These are phyloP conservation scores for Dendrolimus punctatus DNA, from an alignment of 1,140 invertebrate genomes.

Conservation along the genomic window DNA sequence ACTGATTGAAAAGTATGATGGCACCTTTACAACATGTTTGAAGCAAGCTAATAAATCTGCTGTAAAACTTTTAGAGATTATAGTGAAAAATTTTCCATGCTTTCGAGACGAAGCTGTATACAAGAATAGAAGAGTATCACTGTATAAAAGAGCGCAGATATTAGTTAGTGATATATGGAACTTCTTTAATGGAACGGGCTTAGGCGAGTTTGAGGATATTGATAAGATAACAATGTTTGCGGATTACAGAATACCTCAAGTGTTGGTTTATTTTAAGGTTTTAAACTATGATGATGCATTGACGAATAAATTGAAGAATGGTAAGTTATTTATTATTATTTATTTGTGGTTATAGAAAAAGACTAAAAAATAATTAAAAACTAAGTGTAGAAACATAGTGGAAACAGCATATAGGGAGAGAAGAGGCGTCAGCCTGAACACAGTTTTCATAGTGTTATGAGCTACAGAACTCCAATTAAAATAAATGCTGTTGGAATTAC, in stretches of 20 bases:
- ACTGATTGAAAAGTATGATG: constrained; percentile 85
- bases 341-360: neutral
- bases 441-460: no score
- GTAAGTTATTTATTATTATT: constrained; percentile 65
- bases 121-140: constrained; percentile 79
- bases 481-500: no score
- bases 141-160: constrained; percentile 97
- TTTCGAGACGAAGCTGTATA: constrained; percentile 87
- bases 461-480: no score
- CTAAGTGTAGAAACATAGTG: no score
- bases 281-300: constrained; percentile 85
- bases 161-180: constrained; percentile 94
- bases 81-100: constrained; percentile 89
- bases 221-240: constrained; percentile 96
- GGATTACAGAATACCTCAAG: constrained; percentile 96
- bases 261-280: constrained; percentile 87
- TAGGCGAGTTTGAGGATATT: constrained; percentile 90
- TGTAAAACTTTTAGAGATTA: constrained; percentile 79
- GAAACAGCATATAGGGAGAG: no score
- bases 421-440: no score
- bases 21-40: constrained; percentile 88
- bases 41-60: constrained; percentile 82
- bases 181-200: constrained; percentile 83
- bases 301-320: constrained; percentile 76
- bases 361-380: no score